A percentile compares a stretch with the other conserved stretches of the same genome.
phyloP scores from a whole-genome alignment of 2,113 vertebrate species.

The Leucosticte australis region DNA sequence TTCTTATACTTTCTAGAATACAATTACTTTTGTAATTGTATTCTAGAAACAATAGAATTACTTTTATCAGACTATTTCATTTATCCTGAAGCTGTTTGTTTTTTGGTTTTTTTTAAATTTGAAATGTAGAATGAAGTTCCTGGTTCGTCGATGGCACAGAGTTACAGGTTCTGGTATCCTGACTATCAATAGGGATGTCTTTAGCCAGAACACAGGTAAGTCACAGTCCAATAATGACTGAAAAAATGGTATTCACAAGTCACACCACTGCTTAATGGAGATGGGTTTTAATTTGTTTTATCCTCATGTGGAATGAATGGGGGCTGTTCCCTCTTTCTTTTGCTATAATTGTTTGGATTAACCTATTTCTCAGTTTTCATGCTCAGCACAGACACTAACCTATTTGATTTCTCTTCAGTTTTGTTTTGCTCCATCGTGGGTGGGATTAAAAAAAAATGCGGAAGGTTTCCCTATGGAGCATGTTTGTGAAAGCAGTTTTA shows the following conservation, averaged over 20 bases:
- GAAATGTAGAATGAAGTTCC: constrained; percentile 89
- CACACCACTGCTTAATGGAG: background rate
- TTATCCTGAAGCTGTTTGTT: background rate
- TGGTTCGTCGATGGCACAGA: constrained; percentile 91
- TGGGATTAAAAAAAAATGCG: background rate
- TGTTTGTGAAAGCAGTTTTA: background rate
- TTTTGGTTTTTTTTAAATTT: background rate
- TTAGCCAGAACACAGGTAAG: constrained; percentile 81
- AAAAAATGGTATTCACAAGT: background rate
- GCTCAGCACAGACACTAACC: background rate
- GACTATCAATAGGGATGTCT: constrained; percentile 79
- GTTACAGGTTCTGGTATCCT: constrained; percentile 76
- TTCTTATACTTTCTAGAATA: background rate
- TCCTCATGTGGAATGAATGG: background rate
- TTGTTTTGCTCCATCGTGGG: background rate
- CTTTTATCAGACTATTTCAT: background rate
- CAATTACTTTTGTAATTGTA: too few species aligned
- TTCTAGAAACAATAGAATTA: too few species aligned
- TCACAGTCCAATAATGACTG: background rate
- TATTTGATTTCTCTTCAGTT: background rate
- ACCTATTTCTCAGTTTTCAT: background rate
- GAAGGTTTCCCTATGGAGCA: background rate
- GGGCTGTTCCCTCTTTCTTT: background rate
- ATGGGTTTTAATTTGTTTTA: background rate
- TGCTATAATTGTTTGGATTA: background rate